phyloP scores from a whole-genome alignment of 2,797 vertebrate genomes.

The Alca torda region DNA sequence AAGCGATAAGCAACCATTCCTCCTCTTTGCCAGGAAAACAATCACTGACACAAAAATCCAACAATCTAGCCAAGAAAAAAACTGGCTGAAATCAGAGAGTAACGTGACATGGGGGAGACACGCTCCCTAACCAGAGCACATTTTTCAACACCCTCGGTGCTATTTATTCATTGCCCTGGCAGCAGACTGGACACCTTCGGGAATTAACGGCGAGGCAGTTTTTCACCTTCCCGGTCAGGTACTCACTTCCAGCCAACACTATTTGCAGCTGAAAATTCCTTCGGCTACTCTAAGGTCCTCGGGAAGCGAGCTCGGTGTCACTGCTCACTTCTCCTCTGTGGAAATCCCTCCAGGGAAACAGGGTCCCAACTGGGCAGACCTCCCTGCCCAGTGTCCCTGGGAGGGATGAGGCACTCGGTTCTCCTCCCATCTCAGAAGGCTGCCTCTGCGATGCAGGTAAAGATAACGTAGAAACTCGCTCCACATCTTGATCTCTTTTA shows the following conservation, averaged over 20 bases:
- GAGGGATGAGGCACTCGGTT: background rate
- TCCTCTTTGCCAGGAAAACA: background rate
- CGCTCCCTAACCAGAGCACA: background rate
- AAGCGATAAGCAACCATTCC: background rate
- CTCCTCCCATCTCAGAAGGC: background rate
- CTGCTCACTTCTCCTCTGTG: background rate
- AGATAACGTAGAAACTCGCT: background rate
- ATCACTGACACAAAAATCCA: background rate
- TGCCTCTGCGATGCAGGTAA: background rate
- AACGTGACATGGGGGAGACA: background rate
- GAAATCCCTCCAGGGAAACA: background rate
- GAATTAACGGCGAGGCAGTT: background rate
- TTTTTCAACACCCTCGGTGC: background rate
- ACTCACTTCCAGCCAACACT: background rate
- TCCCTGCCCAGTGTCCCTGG: background rate
- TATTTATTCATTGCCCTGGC: background rate
- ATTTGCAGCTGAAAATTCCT: background rate
- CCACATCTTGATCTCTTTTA: background rate
- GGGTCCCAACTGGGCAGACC: background rate
- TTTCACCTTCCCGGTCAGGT: background rate
- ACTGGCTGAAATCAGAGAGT: background rate
- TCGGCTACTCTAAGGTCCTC: background rate
- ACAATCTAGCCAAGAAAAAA: background rate
- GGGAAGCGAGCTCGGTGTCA: background rate
- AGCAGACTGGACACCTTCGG: background rate